These are phyloP conservation scores for Ara ararauna DNA, from an alignment of 2,797 vertebrate species.

Conservation along the genomic window DNA sequence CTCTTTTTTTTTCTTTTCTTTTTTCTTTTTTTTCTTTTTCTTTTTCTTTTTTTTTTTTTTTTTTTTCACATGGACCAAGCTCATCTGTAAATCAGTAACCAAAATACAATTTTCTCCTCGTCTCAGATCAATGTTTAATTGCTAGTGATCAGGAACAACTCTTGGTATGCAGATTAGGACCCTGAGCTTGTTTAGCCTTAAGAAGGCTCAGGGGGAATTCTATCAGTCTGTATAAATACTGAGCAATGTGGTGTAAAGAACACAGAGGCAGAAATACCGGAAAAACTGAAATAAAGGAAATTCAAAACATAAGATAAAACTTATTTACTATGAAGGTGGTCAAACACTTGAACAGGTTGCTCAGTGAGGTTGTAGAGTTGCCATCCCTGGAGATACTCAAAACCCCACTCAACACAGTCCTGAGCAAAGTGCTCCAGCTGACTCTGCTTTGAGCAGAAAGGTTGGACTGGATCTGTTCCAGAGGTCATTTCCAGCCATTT, in stretches of 20 bases:
- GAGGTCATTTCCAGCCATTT: not conserved
- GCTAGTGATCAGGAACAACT: not conserved
- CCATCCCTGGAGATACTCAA: not conserved
- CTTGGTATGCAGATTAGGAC: not conserved
- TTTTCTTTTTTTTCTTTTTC: not conserved
- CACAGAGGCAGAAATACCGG: not conserved
- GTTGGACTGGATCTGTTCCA: not conserved
- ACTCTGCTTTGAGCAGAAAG: not conserved
- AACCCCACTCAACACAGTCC: not conserved
- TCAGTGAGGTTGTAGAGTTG: not conserved
- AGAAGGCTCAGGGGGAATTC: not conserved
- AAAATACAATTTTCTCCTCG: not conserved
- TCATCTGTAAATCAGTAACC: not conserved
- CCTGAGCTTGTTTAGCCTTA: not conserved
- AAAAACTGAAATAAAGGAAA: not conserved
- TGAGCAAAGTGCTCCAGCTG: not conserved
- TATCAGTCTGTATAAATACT: not conserved
- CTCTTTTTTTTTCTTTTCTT: not conserved
- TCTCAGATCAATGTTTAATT: not conserved
- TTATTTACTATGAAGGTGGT: not conserved
- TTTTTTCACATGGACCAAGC: not conserved
- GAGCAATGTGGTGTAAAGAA: not conserved
- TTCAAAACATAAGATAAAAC: not conserved
- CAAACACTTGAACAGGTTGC: not conserved
- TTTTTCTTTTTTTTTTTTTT: not conserved